phyloP scores from a whole-genome alignment of 2,888 invertebrate species.

The Vanessa cardui region DNA sequence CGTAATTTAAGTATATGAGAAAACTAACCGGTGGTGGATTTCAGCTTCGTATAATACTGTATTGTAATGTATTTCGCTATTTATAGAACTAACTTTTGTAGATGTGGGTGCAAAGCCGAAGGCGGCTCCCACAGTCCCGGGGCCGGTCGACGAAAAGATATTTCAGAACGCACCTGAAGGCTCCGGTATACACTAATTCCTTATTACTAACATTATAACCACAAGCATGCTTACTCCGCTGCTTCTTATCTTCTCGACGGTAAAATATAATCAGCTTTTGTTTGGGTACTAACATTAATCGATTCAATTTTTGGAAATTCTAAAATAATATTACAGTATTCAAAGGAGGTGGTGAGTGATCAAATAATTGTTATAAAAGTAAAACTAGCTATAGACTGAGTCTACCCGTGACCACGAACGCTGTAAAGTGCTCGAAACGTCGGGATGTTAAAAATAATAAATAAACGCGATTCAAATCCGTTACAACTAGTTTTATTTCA shows the following conservation, averaged over 20 bases:
- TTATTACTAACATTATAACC: slow-evolving; percentile 34
- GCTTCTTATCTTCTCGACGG: background rate
- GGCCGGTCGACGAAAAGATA: slow-evolving; percentile 84
- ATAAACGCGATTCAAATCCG: no score
- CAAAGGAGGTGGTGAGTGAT: no score
- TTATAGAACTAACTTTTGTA: slow-evolving; percentile 64
- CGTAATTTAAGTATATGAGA: background rate
- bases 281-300: background rate
- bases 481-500: no score
- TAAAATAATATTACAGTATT: no score
- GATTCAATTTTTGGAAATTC: background rate
- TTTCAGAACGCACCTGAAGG: slow-evolving; percentile 87
- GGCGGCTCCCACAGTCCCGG: slow-evolving; percentile 82
- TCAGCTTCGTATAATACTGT: background rate
- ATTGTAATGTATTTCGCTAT: background rate
- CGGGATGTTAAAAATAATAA: no score
- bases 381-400: no score
- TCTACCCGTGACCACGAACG: no score
- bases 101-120: slow-evolving; percentile 83
- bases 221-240: background rate
- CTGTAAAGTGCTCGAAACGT: no score
- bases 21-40: background rate
- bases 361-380: no score
- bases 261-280: background rate
- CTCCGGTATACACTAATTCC: slow-evolving; percentile 82